These are phyloP conservation scores for Ochotona curzoniae DNA, from an alignment of 2,113 vertebrate species.

Conservation along the genomic window DNA sequence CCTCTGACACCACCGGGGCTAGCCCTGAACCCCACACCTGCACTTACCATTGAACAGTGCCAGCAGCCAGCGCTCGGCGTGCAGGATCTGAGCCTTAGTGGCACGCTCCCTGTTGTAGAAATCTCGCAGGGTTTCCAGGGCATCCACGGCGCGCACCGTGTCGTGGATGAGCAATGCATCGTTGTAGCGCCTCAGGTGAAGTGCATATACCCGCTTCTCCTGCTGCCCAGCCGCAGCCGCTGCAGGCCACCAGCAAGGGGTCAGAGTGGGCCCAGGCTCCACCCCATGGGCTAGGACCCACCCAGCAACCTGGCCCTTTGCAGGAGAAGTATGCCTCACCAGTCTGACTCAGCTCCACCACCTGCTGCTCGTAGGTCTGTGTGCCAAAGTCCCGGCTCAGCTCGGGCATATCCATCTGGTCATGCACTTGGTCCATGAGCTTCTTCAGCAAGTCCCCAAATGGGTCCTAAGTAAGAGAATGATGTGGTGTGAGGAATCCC, in stretches of 20 bases:
- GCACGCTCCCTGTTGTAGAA: constrained; percentile 85
- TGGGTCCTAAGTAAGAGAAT: constrained; percentile 88
- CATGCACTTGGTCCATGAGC: constrained; percentile 91
- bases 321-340: constrained; percentile 83
- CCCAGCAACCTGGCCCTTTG: accelerated
- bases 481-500: not conserved
- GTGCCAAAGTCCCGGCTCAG: constrained; percentile 87
- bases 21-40: accelerated
- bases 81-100: constrained; percentile 72
- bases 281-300: accelerated
- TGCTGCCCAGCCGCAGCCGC: constrained; percentile 83
- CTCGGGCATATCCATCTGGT: constrained; percentile 69
- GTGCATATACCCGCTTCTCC: constrained; percentile 85
- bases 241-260: constrained; percentile 36
- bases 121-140: constrained; percentile 85
- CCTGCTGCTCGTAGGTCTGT: constrained; percentile 91
- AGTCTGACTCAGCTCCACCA: constrained; percentile 88
- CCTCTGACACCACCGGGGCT: not conserved
- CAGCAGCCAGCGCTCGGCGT: constrained; percentile 87
- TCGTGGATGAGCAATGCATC: constrained; percentile 93
- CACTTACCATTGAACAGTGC: constrained; percentile 88
- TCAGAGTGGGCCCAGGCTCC: not conserved
- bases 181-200: constrained; percentile 94
- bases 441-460: constrained; percentile 90
- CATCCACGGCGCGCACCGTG: constrained; percentile 90